Conservation (phyloP, 1,140 invertebrate species). For the Hermatobates lingyangjiaoensis region DNA sequence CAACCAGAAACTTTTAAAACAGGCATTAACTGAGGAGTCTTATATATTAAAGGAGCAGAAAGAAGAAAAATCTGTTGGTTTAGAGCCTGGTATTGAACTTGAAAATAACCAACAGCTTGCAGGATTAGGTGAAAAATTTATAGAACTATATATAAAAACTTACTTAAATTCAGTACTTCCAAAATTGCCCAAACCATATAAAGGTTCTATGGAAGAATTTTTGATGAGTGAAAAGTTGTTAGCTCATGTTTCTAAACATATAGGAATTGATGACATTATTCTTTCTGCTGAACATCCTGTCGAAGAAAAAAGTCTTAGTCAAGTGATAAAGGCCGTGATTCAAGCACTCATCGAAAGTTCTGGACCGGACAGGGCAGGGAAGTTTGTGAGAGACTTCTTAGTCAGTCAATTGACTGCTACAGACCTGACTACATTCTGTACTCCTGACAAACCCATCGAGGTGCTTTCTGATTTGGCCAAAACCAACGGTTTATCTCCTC, state of each 20-base stretch:
- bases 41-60: conserved; percentile 53
- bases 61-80: conserved; percentile 44
- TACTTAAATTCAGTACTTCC: conserved; percentile 44
- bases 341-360: conserved; percentile 47
- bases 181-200: conserved; percentile 47
- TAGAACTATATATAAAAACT: conserved; percentile 32
- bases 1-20: conserved; percentile 40
- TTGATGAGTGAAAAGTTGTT: conserved; percentile 44
- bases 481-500: conserved; percentile 29
- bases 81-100: conserved; percentile 36
- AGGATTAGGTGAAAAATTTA: conserved; percentile 38
- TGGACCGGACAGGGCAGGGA: conserved; percentile 35
- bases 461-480: conserved; percentile 39
- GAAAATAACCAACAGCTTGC: conserved; percentile 47
- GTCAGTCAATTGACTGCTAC: conserved; percentile 56
- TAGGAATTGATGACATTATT: conserved; percentile 70
- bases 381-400: conserved; percentile 75
- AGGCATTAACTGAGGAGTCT: conserved; percentile 60
- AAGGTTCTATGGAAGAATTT: conserved; percentile 40
- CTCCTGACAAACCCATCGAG: conserved; percentile 50
- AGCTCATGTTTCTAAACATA: conserved; percentile 41
- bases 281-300: conserved; percentile 55
- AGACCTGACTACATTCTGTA: conserved; percentile 68
- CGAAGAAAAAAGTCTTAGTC: conserved; percentile 42
- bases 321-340: conserved; percentile 63